Evolutionary conservation across 2,888 invertebrate genomes (phyloP), one percentile per base, ranked within the genome.

Genomic region (Luffia ferchaultella): DNA sequence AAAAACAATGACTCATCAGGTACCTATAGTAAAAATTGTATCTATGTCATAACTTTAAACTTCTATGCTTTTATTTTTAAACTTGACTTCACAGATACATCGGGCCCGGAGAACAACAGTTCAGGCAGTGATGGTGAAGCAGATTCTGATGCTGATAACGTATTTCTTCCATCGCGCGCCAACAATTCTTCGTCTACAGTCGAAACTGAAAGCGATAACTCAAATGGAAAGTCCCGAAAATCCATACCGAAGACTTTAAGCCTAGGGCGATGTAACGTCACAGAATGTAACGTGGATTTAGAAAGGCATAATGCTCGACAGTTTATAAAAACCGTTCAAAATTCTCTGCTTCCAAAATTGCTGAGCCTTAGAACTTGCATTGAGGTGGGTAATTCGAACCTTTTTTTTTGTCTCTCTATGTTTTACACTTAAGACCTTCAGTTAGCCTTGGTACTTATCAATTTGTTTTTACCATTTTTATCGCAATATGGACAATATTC

Each of bases 231-330:
- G n/a, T 74, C 70, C 53, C 62, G 69, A 40, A 83, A 72, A 55
- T 60, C 73, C 18, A 65, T 84, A 7, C 84, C 84, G 0, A 82
- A 80, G 55, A 85, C 84, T 18, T 62, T 85, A 41, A 83, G 84
- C 54, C 68, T 85, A 41, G 85, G 84, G 55, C 73, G 85, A 57
- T 84, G 83, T 60, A 82, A 75, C 1, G 65, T 80, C 53, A 83
- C 82, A 0, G 85, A 90, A 65, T 90, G 90, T 59, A 93, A 93
- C 58, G 91, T 92, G 12, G 94, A 95, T 64, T 87, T 92, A 44
- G 96, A 96, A 69, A 85, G 95, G 48, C 93, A 94, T 66, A 95
- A 95, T 67, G 95, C 96, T 0, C 83, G 91, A 17, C 91, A 92
- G 64, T 96, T 95, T 68, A 89, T 93, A 0, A 90, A 90, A 63